These are phyloP conservation scores for Cercopithecus hamlyni DNA, from an alignment of 2,797 vertebrate genomes.

Conservation along the genomic window DNA sequence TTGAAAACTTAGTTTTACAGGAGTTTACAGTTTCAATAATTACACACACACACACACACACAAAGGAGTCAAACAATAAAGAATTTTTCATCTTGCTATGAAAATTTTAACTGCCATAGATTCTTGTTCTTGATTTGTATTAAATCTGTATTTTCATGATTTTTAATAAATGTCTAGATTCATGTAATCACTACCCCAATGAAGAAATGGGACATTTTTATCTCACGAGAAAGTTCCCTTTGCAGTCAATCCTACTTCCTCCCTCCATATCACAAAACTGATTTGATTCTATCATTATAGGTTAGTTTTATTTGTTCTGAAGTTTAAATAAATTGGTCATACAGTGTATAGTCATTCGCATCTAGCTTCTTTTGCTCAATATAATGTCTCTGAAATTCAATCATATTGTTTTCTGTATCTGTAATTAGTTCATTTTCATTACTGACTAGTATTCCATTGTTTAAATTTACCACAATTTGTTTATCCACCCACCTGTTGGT, in stretches of 20 bases:
- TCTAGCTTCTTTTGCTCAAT: neutral
- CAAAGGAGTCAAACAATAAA: neutral
- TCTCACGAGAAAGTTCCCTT: neutral
- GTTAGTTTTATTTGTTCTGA: neutral
- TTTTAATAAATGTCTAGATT: neutral
- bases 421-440: neutral
- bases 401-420: neutral
- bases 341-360: neutral
- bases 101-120: neutral
- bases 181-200: neutral
- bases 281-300: neutral
- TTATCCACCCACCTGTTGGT: neutral
- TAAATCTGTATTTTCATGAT: neutral
- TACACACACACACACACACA: neutral
- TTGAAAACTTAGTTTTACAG: neutral
- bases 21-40: neutral
- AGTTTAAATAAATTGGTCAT: neutral
- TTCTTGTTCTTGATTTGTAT: neutral
- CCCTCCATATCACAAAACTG: neutral
- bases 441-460: neutral
- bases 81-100: neutral
- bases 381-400: neutral
- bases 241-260: neutral
- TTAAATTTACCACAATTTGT: neutral
- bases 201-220: neutral